These are phyloP conservation scores for Acropternis orthonyx DNA, from an alignment of 2,797 vertebrate genomes.

Conservation along the genomic window DNA sequence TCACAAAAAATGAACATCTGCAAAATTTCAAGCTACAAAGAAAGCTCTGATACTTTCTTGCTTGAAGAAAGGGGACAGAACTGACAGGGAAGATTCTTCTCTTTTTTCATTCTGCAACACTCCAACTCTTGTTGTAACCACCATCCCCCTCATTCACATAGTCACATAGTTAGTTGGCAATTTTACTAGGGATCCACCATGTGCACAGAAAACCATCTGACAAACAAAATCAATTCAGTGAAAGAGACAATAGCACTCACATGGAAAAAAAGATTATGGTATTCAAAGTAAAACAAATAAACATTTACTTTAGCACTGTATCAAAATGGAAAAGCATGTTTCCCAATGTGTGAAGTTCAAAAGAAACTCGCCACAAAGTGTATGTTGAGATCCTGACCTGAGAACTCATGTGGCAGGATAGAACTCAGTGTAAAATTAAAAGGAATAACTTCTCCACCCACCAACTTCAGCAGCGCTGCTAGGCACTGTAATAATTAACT, in stretches of 20 bases:
- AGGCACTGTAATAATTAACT: constrained; percentile 42
- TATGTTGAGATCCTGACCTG: neutral
- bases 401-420: neutral
- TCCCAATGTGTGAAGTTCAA: neutral
- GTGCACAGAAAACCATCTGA: neutral
- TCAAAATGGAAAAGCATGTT: neutral
- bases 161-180: neutral
- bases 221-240: neutral
- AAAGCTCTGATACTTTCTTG: neutral
- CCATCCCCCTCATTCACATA: neutral
- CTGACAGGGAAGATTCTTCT: neutral
- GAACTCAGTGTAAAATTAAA: constrained; percentile 60
- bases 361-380: neutral
- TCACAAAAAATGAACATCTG: constrained; percentile 6
- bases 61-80: neutral
- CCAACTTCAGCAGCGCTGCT: constrained; percentile 17
- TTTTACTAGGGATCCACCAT: neutral
- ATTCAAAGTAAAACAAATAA: constrained; percentile 29
- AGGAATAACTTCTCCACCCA: constrained; percentile 51
- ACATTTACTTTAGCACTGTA: neutral
- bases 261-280: neutral
- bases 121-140: neutral
- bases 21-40: neutral
- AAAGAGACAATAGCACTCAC: neutral
- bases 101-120: neutral